Evolutionary conservation across 1,140 invertebrate species (phyloP).

Genomic region (Hylaeus anthracinus): DNA sequence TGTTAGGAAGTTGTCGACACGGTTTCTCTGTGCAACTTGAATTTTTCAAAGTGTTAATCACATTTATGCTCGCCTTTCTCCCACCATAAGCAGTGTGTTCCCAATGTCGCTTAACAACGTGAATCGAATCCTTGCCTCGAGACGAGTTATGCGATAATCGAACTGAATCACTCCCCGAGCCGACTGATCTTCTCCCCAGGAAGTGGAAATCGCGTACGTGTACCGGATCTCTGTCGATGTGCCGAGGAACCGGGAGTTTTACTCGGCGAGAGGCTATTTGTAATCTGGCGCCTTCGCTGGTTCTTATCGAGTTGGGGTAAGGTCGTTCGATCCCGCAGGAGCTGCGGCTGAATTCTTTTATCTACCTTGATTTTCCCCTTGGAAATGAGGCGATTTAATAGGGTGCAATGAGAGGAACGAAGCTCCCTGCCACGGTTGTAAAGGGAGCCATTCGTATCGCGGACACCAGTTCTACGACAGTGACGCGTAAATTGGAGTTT

Average conservation of each 20-base stretch:
- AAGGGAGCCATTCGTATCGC: constrained; percentile 39
- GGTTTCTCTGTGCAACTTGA: too few species aligned
- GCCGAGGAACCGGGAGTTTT: background rate
- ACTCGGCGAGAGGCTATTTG: constrained; percentile 24
- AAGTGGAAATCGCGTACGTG: too few species aligned
- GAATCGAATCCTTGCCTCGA: too few species aligned
- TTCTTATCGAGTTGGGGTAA: constrained; percentile 28
- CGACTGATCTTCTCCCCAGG: too few species aligned
- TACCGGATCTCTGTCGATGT: too few species aligned
- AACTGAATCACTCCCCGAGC: too few species aligned
- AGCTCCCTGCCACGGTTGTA: constrained; percentile 38
- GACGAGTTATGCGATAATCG: too few species aligned
- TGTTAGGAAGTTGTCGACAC: too few species aligned
- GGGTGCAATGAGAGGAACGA: constrained; percentile 44
- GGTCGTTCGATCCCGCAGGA: constrained; percentile 31
- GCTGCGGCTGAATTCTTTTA: constrained; percentile 45
- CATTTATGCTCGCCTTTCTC: too few species aligned
- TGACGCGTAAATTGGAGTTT: constrained; percentile 35
- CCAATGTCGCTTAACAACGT: too few species aligned
- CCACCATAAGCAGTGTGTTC: too few species aligned
- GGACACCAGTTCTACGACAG: constrained; percentile 22
- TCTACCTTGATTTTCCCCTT: constrained; percentile 46
- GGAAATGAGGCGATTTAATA: constrained; percentile 52
- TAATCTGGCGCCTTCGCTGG: constrained; percentile 37
- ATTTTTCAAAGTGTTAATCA: too few species aligned